Evolutionary conservation across 2,888 invertebrate genomes (phyloP).

Genomic region (Dendrolimus pini): DNA sequence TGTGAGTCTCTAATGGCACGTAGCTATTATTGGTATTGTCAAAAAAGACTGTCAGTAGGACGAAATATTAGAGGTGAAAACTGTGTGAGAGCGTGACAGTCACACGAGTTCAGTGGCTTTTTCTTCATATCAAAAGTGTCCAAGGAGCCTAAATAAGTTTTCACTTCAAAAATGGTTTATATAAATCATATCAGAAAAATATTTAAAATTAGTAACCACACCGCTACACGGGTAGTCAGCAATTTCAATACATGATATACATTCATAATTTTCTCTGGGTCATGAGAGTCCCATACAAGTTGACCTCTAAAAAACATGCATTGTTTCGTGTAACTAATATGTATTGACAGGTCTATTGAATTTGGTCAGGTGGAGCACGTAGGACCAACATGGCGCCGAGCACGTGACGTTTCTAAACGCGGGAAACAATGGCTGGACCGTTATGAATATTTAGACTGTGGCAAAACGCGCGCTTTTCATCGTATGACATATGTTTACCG

Average conservation of each 20-base stretch:
- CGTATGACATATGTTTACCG: slow-evolving; percentile 13
- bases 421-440: slow-evolving; percentile 63
- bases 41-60: no score
- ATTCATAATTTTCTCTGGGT: slow-evolving; percentile 69
- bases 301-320: slow-evolving; percentile 31
- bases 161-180: slow-evolving; percentile 19
- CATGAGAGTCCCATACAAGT: slow-evolving; percentile 47
- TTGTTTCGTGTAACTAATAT: neutral
- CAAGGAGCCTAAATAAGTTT: no score
- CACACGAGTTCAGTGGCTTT: no score
- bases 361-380: slow-evolving; percentile 58
- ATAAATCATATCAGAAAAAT: slow-evolving; percentile 36
- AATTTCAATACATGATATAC: slow-evolving; percentile 47
- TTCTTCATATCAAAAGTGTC: no score
- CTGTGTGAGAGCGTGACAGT: no score
- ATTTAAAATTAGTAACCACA: slow-evolving; percentile 38
- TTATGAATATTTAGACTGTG: slow-evolving; percentile 67
- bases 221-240: slow-evolving; percentile 36
- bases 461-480: slow-evolving; percentile 41
- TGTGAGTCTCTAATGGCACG: no score
- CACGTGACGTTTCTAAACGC: slow-evolving; percentile 63
- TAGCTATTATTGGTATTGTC: no score
- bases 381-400: slow-evolving; percentile 60
- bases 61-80: no score
- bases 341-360: slow-evolving; percentile 23